A percentile compares a stretch with the other conserved stretches of the same genome.
Conservation (phyloP, 2,113 vertebrate species). For the Gadus macrocephalus region DNA sequence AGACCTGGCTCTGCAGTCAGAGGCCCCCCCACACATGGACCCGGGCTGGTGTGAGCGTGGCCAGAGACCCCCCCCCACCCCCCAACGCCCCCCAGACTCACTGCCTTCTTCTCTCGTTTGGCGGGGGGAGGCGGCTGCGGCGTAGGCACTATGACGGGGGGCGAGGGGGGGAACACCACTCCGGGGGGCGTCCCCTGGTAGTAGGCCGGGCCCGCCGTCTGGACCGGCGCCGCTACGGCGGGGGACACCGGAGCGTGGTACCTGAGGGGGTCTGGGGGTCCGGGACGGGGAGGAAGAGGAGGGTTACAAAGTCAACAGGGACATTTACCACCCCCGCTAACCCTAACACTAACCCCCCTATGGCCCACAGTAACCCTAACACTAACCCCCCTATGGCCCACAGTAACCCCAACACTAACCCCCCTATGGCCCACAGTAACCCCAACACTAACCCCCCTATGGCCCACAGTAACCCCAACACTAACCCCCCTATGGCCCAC, state of each 20-base stretch:
- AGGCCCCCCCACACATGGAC: too few species aligned
- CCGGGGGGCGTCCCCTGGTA: conserved; percentile 82
- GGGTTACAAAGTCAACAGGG: too few species aligned
- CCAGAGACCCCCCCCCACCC: not conserved
- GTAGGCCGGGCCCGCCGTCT: conserved; percentile 80
- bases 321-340: too few species aligned
- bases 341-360: too few species aligned
- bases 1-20: too few species aligned
- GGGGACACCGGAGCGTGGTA: conserved; percentile 61
- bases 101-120: conserved; percentile 97
- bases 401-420: too few species aligned
- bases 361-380: too few species aligned
- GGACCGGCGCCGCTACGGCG: conserved; percentile 49
- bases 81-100: conserved; percentile 67
- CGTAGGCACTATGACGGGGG: conserved; percentile 97
- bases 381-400: too few species aligned
- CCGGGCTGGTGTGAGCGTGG: not conserved
- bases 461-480: too few species aligned
- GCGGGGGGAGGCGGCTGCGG: conserved; percentile 86
- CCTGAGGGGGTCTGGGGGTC: conserved; percentile 61
- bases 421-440: too few species aligned
- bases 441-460: too few species aligned
- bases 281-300: not conserved
- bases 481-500: too few species aligned
- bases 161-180: conserved; percentile 83